Evolutionary conservation across 2,113 vertebrate genomes (phyloP).

Genomic region (Lepidiolamprologus cunningtoni): DNA sequence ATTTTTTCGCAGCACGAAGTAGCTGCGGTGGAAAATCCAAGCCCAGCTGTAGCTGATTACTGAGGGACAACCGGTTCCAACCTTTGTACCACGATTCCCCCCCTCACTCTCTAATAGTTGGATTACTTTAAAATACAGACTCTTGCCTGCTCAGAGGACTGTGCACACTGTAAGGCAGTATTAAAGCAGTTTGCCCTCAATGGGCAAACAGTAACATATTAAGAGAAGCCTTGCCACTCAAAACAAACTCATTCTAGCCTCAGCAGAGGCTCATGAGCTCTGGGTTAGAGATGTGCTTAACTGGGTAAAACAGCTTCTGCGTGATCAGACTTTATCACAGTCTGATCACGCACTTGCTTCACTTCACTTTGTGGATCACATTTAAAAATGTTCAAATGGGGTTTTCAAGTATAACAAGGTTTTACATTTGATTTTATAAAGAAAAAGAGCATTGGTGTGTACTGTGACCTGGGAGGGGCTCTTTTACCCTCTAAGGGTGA

Average conservation of each 20-base stretch:
- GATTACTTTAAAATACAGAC: not conserved
- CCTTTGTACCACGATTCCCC: not conserved
- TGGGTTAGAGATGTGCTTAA: not conserved
- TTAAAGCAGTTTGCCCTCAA: not conserved
- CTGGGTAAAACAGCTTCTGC: not conserved
- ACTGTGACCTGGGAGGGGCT: not conserved
- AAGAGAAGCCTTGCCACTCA: not conserved
- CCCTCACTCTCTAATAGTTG: not conserved
- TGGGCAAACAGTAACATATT: not conserved
- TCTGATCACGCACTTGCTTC: too few relatives aligned
- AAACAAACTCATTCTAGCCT: not conserved
- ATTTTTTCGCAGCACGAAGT: conserved; percentile 24
- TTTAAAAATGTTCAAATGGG: not conserved
- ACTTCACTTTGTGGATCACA: not conserved
- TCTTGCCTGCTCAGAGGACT: not conserved
- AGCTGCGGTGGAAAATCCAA: not conserved
- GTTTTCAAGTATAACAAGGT: not conserved
- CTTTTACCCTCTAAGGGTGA: not conserved
- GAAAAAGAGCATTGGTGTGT: not conserved
- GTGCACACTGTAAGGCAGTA: not conserved
- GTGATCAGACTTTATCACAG: not conserved
- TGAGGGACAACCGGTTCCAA: not conserved
- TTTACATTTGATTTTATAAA: not conserved
- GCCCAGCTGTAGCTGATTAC: conserved; percentile 19
- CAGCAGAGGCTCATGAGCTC: not conserved